Evolutionary conservation across 2,888 invertebrate genomes (phyloP).

Genomic region (Charanyca ferruginea): DNA sequence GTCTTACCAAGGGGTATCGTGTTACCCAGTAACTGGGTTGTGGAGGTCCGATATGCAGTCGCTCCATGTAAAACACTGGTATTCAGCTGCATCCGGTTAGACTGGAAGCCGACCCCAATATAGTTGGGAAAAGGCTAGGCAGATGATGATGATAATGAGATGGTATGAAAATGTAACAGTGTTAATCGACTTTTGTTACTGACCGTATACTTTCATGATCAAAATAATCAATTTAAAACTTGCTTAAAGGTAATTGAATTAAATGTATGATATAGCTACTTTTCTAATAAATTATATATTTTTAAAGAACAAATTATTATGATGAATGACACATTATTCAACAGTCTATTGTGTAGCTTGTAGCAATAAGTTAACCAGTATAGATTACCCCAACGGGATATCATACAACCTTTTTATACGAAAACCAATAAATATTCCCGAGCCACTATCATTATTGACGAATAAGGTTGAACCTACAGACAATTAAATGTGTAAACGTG

Average conservation of each 20-base stretch:
- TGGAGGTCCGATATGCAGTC: no score
- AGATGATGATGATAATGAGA: no score
- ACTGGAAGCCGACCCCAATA: no score
- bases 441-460: conserved; percentile 62
- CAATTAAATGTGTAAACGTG: conserved; percentile 67
- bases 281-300: conserved; percentile 21
- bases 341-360: conserved; percentile 18
- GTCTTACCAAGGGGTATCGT: no score
- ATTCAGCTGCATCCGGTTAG: no score
- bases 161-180: no score
- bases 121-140: no score
- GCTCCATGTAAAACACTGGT: no score
- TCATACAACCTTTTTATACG: conserved; percentile 56
- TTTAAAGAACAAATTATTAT: conserved; percentile 37
- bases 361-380: conserved; percentile 35
- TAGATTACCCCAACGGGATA: conserved; percentile 50
- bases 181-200: no score
- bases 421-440: conserved; percentile 57
- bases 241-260: conserved; percentile 8
- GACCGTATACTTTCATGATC: background rate
- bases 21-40: no score
- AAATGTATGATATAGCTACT: background rate
- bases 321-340: conserved; percentile 28
- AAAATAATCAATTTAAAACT: background rate
- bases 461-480: conserved; percentile 66